Percentiles rank a stretch among this genome's conserved stretches.
Evolutionary conservation across 2,113 vertebrate genomes (phyloP).

Genomic region (Pelvicachromis taeniatus): DNA sequence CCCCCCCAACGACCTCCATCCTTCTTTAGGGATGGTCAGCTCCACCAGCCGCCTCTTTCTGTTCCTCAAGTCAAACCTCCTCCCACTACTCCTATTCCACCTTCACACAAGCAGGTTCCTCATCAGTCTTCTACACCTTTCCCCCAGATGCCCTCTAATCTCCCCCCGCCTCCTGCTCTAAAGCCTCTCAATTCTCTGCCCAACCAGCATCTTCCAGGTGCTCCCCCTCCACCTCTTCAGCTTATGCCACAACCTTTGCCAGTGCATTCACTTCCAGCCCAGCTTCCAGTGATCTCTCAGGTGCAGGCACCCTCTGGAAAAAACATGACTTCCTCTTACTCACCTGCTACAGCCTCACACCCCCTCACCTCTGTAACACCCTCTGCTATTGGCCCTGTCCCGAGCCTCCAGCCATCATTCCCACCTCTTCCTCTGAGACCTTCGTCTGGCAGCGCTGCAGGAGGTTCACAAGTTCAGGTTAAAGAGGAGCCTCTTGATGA

Average conservation of each 20-base stretch:
- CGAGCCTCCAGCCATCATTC: slow-evolving; percentile 73
- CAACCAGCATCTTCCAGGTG: slow-evolving; percentile 87
- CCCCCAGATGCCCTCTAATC: slow-evolving; percentile 89
- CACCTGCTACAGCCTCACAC: slow-evolving; percentile 71
- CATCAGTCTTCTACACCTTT: slow-evolving; percentile 85
- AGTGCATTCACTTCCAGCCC: slow-evolving; percentile 76
- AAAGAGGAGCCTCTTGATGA: slow-evolving; percentile 95
- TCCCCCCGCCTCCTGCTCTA: slow-evolving; percentile 90
- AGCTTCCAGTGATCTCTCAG: slow-evolving; percentile 86
- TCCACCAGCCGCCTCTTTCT: slow-evolving; percentile 77
- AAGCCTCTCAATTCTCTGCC: slow-evolving; percentile 91
- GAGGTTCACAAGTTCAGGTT: slow-evolving; percentile 78
- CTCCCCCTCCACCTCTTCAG: slow-evolving; percentile 91
- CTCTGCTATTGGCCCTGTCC: slow-evolving; percentile 54
- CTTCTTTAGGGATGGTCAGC: slow-evolving; percentile 79
- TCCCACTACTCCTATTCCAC: slow-evolving; percentile 89
- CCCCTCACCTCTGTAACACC: slow-evolving; percentile 66
- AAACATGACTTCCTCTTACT: slow-evolving; percentile 63
- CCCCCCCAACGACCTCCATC: slow-evolving; percentile 32
- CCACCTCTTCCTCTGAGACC: slow-evolving; percentile 67
- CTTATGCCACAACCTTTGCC: slow-evolving; percentile 91
- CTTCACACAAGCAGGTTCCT: slow-evolving; percentile 85
- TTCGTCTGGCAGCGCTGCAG: slow-evolving; percentile 42
- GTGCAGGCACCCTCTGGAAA: slow-evolving; percentile 80
- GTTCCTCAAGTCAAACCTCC: slow-evolving; percentile 91